These are phyloP conservation scores for Agapostemon virescens DNA, from an alignment of 2,888 invertebrate genomes.

Conservation along the genomic window DNA sequence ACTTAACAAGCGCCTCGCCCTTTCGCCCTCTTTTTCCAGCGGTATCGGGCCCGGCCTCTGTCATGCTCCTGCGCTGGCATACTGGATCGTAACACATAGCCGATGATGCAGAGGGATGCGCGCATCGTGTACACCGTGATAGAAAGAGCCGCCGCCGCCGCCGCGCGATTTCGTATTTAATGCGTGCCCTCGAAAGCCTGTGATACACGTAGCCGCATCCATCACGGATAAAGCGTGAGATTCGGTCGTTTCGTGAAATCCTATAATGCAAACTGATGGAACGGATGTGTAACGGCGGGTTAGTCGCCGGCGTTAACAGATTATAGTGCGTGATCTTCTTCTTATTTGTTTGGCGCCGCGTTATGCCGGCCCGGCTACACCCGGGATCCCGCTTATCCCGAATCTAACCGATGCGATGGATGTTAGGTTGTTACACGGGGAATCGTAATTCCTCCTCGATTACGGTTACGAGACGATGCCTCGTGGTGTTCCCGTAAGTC, in stretches of 20 bases:
- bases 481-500: not conserved
- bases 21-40: slow-evolving; percentile 50
- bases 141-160: not conserved
- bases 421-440: not conserved
- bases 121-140: not conserved
- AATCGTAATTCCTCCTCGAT: not conserved
- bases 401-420: not conserved
- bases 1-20: slow-evolving; percentile 75
- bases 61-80: not conserved
- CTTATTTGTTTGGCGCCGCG: slow-evolving; percentile 14
- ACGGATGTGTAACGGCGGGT: slow-evolving; percentile 43
- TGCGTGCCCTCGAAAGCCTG: slow-evolving; percentile 39
- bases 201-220: slow-evolving; percentile 32
- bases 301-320: slow-evolving; percentile 44
- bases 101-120: not conserved
- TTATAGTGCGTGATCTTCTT: slow-evolving; percentile 30
- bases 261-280: slow-evolving; percentile 28
- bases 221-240: slow-evolving; percentile 45
- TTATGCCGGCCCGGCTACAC: not conserved
- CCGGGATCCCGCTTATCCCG: not conserved
- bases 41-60: not conserved
- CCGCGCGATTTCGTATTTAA: slow-evolving; percentile 51
- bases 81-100: not conserved
- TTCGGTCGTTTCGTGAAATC: slow-evolving; percentile 46
- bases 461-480: not conserved